phyloP scores from a whole-genome alignment of 2,113 vertebrate species.

The Piaya cayana region DNA sequence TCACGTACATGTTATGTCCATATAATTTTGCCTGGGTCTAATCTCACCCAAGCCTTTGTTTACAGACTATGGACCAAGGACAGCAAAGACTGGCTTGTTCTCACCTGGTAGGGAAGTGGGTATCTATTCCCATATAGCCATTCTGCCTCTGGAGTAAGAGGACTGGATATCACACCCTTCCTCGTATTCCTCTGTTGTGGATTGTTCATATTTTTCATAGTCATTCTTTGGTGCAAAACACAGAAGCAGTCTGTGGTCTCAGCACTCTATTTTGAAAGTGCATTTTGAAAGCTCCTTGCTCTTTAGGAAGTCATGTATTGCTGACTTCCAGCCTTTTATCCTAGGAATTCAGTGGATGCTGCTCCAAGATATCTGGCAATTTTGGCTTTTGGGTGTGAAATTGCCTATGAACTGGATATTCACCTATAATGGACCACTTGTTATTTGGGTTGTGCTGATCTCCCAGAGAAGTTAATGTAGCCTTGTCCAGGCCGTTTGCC shows the following conservation, averaged over 20 bases:
- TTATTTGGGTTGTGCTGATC: neutral
- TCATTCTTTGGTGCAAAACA: neutral
- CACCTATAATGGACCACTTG: neutral
- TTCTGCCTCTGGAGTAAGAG: neutral
- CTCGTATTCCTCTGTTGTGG: neutral
- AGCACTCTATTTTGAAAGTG: neutral
- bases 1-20: fast-evolving
- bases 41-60: neutral
- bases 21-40: neutral
- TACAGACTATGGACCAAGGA: neutral
- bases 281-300: neutral
- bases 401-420: neutral
- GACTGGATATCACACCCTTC: neutral
- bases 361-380: neutral
- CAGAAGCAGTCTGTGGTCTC: neutral
- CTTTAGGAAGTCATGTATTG: neutral
- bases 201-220: neutral
- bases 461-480: neutral
- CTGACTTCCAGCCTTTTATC: neutral
- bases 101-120: neutral
- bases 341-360: neutral
- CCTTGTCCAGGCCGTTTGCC: neutral
- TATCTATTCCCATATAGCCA: neutral
- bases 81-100: neutral
- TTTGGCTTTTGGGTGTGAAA: neutral